These are phyloP conservation scores for Steatornis caripensis DNA, from an alignment of 2,113 vertebrate genomes.

Conservation along the genomic window DNA sequence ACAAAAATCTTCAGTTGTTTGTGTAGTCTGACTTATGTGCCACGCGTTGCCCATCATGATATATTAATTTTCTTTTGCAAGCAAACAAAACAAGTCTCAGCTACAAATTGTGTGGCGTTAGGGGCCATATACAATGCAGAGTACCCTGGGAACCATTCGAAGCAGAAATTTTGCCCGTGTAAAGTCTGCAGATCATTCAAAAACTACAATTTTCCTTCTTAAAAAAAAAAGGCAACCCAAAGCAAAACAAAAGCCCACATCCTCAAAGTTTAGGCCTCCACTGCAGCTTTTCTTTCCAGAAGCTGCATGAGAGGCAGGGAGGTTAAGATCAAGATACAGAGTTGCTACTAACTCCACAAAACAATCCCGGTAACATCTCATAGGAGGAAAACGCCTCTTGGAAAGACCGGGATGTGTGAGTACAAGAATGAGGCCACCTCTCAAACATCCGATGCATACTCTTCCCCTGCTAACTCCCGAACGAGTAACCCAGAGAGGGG, in stretches of 20 bases:
- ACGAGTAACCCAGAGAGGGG: neutral
- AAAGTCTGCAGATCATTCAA: neutral
- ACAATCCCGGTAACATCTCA: neutral
- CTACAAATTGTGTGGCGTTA: neutral
- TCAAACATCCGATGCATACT: neutral
- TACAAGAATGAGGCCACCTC: neutral
- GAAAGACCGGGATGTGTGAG: neutral
- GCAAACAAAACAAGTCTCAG: slow-evolving; percentile 18
- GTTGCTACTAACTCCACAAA: neutral
- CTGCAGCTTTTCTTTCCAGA: neutral
- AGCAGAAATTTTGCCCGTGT: neutral
- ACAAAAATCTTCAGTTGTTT: slow-evolving; percentile 50
- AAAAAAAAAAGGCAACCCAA: neutral
- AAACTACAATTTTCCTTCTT: neutral
- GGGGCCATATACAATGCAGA: neutral
- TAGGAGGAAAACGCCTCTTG: neutral
- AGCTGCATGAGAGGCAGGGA: neutral
- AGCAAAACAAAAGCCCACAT: neutral
- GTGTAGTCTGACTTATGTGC: slow-evolving; percentile 49
- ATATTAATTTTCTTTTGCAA: slow-evolving; percentile 55
- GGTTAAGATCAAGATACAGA: neutral
- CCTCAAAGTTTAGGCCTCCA: neutral
- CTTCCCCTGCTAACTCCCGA: neutral
- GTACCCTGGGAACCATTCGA: neutral
- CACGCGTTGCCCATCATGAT: slow-evolving; percentile 19